Base-by-base conservation (phyloP, 2,888 invertebrate species). In the Amiota minor region DNA sequence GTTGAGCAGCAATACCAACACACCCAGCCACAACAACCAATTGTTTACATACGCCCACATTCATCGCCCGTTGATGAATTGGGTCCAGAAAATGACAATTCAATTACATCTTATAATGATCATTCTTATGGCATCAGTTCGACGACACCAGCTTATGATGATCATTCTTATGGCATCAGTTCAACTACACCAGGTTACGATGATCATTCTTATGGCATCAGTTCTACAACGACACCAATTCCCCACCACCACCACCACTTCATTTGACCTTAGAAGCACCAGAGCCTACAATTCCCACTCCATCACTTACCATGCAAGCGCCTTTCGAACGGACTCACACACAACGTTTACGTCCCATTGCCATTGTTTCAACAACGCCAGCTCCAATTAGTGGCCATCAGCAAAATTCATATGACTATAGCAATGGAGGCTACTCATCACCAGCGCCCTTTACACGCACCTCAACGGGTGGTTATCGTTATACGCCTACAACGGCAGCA, bases 391-490 rank as follows among this genome's bases (percentile, higher is more conserved):
- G 79, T 2, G 80, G 74, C 0, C 75, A 80, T 11, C 35, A 35
- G 4, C 35, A 35, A 35, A 81, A 87, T 12, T 71, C 72, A 3
- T 20, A 46, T 9, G 50, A 67, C 14, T 67, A 67, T 50, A 50
- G 20, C 20, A 9, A 14, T 47, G 73, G 75, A 70, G 83, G 80
- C 9, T 86, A 79, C 70, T 87, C 88, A 1, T 82, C 87, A 68
- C 88, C 88, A 0, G 77, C 86, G n/a, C 87, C 88, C 11, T 87
- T 87, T 74, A 80, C 78, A 14, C 75, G 76, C 79, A 64, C 76
- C 84, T 90, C 76, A 86, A 87, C 72, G 88, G 89, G 84, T 73
- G 83, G 83, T 88, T 87, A 88, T 70, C 78, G 81, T 9, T 87
- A 87, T 69, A 77, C 79, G 10, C 79, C 81, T n/a, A 16, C 81